Conservation (phyloP, 2,113 vertebrate genomes). For the Cnemophilus loriae region DNA sequence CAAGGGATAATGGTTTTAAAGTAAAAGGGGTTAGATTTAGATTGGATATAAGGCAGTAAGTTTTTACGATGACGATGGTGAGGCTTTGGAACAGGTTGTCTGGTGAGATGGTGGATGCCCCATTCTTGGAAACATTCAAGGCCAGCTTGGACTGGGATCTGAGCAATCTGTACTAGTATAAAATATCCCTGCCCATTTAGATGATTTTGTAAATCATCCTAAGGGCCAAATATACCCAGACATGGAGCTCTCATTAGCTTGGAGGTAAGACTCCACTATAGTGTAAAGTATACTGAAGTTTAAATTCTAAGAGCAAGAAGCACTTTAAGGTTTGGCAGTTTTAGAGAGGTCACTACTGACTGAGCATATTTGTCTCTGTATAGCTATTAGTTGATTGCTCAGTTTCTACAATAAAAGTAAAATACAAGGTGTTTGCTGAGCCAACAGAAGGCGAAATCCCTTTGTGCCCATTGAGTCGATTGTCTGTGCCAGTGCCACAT, state of each 20-base stretch:
- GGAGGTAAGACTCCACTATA: neutral
- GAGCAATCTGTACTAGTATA: neutral
- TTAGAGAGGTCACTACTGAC: neutral
- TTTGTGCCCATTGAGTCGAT: rapidly evolving
- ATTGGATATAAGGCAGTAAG: neutral
- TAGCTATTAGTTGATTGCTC: neutral
- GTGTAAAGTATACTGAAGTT: neutral
- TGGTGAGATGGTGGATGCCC: rapidly evolving
- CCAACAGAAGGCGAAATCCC: neutral
- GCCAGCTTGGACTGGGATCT: neutral
- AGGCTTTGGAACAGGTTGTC: neutral
- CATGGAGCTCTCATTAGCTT: neutral
- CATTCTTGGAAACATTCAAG: neutral
- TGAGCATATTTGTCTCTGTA: neutral
- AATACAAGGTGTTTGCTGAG: neutral
- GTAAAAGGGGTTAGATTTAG: neutral
- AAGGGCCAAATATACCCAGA: neutral
- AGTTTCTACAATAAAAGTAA: neutral
- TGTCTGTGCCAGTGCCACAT: neutral
- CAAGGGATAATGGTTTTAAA: neutral
- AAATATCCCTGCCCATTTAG: neutral
- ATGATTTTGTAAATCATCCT: neutral
- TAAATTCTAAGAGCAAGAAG: neutral
- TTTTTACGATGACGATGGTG: neutral
- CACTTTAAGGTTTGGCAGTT: neutral